A percentile compares a stretch with the other conserved stretches of the same genome.
These are phyloP conservation scores for Larimichthys crocea DNA, from an alignment of 2,113 vertebrate genomes.

Conservation along the genomic window DNA sequence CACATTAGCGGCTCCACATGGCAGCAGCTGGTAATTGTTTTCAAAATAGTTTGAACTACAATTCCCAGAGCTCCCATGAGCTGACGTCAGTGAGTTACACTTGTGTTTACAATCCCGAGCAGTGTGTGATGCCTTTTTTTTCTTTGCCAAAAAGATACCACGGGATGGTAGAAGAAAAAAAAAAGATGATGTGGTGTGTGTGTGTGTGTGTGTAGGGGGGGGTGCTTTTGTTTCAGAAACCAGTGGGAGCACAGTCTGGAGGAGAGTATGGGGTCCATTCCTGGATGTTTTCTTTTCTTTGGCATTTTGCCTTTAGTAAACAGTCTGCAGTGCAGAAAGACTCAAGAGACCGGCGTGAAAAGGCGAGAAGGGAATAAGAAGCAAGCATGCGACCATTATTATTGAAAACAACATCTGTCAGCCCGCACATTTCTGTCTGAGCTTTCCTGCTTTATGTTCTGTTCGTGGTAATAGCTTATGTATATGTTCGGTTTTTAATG, in stretches of 20 bases:
- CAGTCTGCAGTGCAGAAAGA: slow-evolving; percentile 5
- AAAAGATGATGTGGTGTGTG: not conserved
- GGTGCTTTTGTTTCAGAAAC: slow-evolving; percentile 13
- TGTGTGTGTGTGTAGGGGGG: too few relatives aligned
- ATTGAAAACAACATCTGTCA: not conserved
- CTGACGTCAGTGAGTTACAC: not conserved
- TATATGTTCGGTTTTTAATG: not conserved
- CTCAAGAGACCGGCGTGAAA: not conserved
- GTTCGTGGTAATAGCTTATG: not conserved
- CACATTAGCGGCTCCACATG: slow-evolving; percentile 47
- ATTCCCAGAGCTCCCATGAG: slow-evolving; percentile 18
- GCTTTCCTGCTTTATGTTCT: not conserved
- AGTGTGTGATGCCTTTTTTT: too few relatives aligned
- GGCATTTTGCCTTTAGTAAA: slow-evolving; percentile 21
- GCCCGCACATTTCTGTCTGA: not conserved
- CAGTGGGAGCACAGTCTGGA: not conserved
- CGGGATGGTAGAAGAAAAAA: not conserved
- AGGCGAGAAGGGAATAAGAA: not conserved
- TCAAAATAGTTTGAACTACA: not conserved
- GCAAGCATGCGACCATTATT: not conserved
- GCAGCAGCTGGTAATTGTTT: slow-evolving; percentile 28
- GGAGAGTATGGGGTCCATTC: not conserved
- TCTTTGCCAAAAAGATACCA: not conserved
- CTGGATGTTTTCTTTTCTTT: slow-evolving; percentile 13
- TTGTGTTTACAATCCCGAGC: not conserved